Conservation (phyloP, 1,140 invertebrate genomes). For the Dendrolimus kikuchii region DNA sequence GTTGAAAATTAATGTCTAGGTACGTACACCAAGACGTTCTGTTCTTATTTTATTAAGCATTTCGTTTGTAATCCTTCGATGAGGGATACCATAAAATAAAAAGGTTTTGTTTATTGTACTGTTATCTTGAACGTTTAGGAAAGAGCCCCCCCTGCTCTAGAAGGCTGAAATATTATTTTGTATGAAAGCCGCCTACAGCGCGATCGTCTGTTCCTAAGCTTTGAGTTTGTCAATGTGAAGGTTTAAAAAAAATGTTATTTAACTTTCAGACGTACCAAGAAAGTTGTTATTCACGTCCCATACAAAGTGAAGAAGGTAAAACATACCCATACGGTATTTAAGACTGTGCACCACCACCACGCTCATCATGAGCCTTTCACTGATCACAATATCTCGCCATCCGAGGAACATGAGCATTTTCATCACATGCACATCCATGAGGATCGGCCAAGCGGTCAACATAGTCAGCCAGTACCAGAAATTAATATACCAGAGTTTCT, state of each 20-base stretch:
- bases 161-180: no score
- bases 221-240: no score
- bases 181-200: no score
- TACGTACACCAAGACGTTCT: no score
- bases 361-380: conserved; percentile 40
- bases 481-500: conserved; percentile 47
- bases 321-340: conserved; percentile 77
- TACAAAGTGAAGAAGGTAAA: conserved; percentile 76
- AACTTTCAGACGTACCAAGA: conserved; percentile 63
- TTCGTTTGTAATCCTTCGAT: no score
- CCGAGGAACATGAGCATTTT: conserved; percentile 63
- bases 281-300: conserved; percentile 76
- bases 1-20: no score
- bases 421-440: conserved; percentile 55
- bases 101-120: no score
- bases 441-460: conserved; percentile 24
- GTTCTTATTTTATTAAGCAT: no score
- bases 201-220: no score
- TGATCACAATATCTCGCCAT: conserved; percentile 14
- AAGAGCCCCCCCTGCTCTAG: no score
- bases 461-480: conserved; percentile 32
- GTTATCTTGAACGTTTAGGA: no score
- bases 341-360: conserved; percentile 74
- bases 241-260: not conserved
- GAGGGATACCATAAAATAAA: no score